A percentile compares a stretch with the other conserved stretches of the same genome.
Evolutionary conservation across 2,888 invertebrate genomes (phyloP).

Genomic region (Morpho helenor): DNA sequence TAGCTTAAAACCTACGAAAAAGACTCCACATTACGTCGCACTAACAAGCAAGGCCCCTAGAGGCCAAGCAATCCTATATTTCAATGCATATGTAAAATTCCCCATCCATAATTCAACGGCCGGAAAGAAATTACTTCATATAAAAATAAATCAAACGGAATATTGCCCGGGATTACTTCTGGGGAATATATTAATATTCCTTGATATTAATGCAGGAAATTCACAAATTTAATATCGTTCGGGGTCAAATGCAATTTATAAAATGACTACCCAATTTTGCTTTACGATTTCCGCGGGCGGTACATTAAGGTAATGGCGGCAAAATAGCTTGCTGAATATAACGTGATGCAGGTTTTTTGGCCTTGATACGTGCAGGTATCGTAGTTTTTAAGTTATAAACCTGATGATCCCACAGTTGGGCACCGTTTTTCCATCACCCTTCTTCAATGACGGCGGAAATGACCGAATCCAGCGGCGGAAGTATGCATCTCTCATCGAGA

Average conservation of each 20-base stretch:
- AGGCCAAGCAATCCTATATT: too few species aligned
- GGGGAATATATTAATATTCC: slow-evolving; percentile 27
- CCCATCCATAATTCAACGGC: slow-evolving; percentile 7
- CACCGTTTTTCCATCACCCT: too few species aligned
- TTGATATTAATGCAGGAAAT: slow-evolving; percentile 26
- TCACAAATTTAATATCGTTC: slow-evolving; percentile 36
- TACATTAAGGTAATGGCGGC: slow-evolving; percentile 14
- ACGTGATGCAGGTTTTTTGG: not conserved
- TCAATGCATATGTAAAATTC: not conserved
- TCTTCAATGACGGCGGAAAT: too few species aligned
- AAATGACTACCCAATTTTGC: slow-evolving; percentile 37
- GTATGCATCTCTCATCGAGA: too few species aligned
- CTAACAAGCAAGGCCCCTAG: too few species aligned
- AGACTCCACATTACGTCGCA: too few species aligned
- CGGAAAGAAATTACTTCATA: slow-evolving; percentile 20
- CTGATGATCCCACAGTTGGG: too few species aligned
- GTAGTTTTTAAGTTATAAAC: too few species aligned
- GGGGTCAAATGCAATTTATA: slow-evolving; percentile 34
- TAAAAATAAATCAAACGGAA: slow-evolving; percentile 27
- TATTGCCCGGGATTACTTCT: slow-evolving; percentile 28
- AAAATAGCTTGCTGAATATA: not conserved
- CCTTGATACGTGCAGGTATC: too few species aligned
- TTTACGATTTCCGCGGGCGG: slow-evolving; percentile 29
- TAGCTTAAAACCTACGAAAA: too few species aligned
- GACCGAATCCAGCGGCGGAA: too few species aligned